These are phyloP conservation scores for Creontiades dilutus DNA, from an alignment of 2,888 invertebrate genomes.

Conservation along the genomic window DNA sequence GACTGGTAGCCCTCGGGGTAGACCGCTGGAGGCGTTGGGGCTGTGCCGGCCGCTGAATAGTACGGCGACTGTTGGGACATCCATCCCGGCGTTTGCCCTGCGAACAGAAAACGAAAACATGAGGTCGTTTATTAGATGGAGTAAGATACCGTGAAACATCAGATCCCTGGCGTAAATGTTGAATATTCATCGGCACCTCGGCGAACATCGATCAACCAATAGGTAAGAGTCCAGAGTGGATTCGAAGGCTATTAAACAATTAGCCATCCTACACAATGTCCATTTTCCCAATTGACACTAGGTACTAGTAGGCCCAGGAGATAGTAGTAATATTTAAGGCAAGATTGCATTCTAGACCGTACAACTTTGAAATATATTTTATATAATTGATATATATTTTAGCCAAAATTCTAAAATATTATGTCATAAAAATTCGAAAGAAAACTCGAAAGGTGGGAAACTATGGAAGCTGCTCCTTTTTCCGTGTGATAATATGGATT, in stretches of 20 bases:
- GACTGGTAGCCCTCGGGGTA: conserved; percentile 74
- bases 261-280: too few species aligned
- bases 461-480: too few species aligned
- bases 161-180: neutral
- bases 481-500: too few species aligned
- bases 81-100: conserved; percentile 75
- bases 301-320: too few species aligned
- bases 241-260: neutral
- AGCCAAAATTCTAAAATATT: too few species aligned
- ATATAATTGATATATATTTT: too few species aligned
- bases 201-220: neutral
- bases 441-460: too few species aligned
- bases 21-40: conserved; percentile 68
- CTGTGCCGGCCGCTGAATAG: conserved; percentile 71
- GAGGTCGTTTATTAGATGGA: neutral
- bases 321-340: too few species aligned
- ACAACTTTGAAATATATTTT: too few species aligned
- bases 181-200: neutral
- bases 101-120: conserved; percentile 53
- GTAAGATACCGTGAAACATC: neutral
- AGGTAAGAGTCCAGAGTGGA: neutral
- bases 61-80: conserved; percentile 75
- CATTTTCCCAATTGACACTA: too few species aligned
- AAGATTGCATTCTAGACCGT: too few species aligned
- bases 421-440: too few species aligned